These are phyloP conservation scores for Cettia cetti DNA, from an alignment of 2,113 vertebrate species.

Conservation along the genomic window DNA sequence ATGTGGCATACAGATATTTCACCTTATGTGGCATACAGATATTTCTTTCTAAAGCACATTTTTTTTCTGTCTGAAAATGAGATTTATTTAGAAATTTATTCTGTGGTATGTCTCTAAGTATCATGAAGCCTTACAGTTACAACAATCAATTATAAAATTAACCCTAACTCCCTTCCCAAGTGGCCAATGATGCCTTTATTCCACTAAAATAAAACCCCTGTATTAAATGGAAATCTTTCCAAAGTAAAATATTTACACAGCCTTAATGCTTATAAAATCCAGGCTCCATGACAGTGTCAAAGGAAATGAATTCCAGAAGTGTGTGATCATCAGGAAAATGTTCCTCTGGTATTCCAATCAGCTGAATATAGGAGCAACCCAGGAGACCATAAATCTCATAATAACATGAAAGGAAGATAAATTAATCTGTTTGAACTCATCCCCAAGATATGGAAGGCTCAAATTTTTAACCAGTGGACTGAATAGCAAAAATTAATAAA, in stretches of 20 bases:
- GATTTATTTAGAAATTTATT: not conserved
- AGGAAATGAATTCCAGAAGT: constrained; percentile 13
- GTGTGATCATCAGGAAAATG: not conserved
- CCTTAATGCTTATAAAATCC: not conserved
- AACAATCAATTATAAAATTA: not conserved
- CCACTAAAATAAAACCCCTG: not conserved
- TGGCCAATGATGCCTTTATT: not conserved
- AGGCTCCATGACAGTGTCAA: not conserved
- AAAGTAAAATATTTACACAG: not conserved
- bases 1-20: not conserved
- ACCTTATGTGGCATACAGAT: not conserved
- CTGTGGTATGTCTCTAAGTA: not conserved
- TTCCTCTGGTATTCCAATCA: not conserved
- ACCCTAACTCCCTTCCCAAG: not conserved
- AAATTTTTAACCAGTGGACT: not conserved
- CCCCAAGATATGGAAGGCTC: not conserved
- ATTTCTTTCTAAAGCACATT: not conserved
- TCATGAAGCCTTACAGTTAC: not conserved
- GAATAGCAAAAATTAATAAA: constrained; percentile 1
- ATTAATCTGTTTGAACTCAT: constrained; percentile 15
- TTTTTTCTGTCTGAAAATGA: not conserved
- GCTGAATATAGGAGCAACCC: not conserved
- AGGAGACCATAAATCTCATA: constrained; percentile 9
- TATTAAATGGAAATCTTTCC: not conserved
- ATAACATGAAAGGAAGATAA: constrained; percentile 19